Base-by-base conservation (phyloP, 1,140 invertebrate species). In the Polypedilum vanderplanki region DNA sequence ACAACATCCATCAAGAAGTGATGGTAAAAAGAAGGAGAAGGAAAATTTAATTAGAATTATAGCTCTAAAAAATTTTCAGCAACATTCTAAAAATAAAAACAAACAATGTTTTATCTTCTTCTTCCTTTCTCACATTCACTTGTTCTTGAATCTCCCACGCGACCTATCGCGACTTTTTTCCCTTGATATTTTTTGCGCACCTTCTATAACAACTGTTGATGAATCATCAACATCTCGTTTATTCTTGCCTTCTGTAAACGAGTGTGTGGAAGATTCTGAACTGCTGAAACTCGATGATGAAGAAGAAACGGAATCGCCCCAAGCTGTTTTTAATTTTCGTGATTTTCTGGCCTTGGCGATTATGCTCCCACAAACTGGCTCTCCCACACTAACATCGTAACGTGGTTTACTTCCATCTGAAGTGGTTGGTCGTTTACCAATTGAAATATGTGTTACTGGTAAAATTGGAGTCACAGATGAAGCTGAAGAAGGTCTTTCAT, bases 281-380 rank as follows among this genome's bases (percentile, higher is more conserved):
- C 65, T 70, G 20, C 65, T 70, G 10, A 70, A 70, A 20, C 65
- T 70, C 20, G 65, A 70, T 9, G 65, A 70, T 22, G 65, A 70
- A n/a, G 65, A 70, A 20, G 65, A 70, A 3, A 18, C 9, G 7
- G 65, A 70, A 9, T 70, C 65, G 9, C 65, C 65, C 65, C 65
- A 70, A 70, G 65, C 65, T 18, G 65, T 70, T 70, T 18, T 70
- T 20, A 70, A 70, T 20, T 70, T 70, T 70, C 17, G 17, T 20
- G 65, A 18, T 22, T 70, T 70, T 70, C 65, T 70, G 7, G 65
- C 67, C 18, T 73, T 70, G 5, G 24, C 17, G 0, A 75, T 41
- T 12, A 75, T 73, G 41, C 57, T 75, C 8, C 75, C 75, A 40
- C 57, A 65, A 40, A 75, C 40, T 41, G 75, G 64, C 22, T 67